Base-by-base conservation (phyloP, 2,113 vertebrate species). In the Bufo gargarizans region DNA sequence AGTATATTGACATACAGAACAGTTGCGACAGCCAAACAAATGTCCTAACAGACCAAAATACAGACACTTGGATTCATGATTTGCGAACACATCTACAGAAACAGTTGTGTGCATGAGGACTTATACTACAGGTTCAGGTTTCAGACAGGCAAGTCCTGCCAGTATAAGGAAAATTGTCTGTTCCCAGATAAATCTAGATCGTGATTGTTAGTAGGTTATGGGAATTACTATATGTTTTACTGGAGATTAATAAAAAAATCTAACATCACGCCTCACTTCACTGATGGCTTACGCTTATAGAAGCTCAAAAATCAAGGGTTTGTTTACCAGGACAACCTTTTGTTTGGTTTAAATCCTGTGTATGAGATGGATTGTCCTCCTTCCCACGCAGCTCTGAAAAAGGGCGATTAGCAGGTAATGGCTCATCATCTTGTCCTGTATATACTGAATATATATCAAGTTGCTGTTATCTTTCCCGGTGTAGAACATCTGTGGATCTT, bases 211-310 rank as follows among this genome's bases (percentile, higher is more conserved):
- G 12, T 63, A 22, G 47, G 56, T 78, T 77, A 58, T 86, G 74
- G 72, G 43, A 49, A 86, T 86, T 49, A 45, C 84, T 58, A 47
- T 86, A 86, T 86, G 45, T 77, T 65, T 63, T 19, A 86, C 61
- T 63, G 59, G 58, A 63, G 74, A 86, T 86, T 86, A 86, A 77
- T 50, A 77, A 13, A 77, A 86, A 77, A 86, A 45, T n/a, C 77
- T 80, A 69, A 50, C 61, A 87, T 87, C 49, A 87, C 5, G 76
- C 50, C 63, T 63, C 76, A 87, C 76, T 67, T 63, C 76, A 87
- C 85, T 67, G 20, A 33, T 78, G 56, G 56, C 58, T 86, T 86
- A 33, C 33, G 33, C 33, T 33, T 71, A 56, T 67, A 85, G 53
- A 47, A 20, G 61, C 47, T 86, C 43, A 16, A 86, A 79, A 67